A percentile compares a stretch with the other conserved stretches of the same genome.
phyloP scores from a whole-genome alignment of 2,113 vertebrate genomes.

The Corythornis madagascariensis region DNA sequence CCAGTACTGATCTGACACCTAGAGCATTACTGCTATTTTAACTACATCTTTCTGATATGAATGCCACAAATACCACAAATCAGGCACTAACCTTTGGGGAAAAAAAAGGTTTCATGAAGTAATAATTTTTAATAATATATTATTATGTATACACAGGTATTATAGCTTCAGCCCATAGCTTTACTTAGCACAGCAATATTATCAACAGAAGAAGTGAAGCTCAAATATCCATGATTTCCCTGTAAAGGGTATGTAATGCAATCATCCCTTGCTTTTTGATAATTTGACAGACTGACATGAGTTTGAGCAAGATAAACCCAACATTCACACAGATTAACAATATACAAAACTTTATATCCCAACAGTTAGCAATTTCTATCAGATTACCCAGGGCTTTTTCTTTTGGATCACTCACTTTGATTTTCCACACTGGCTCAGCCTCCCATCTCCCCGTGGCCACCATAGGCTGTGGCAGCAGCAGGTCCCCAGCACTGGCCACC shows the following conservation, averaged over 20 bases:
- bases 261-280: neutral
- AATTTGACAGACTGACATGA: neutral
- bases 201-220: neutral
- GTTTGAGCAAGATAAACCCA: neutral
- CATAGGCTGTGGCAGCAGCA: neutral
- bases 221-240: too few relatives aligned
- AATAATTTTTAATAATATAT: neutral
- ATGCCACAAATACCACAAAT: neutral
- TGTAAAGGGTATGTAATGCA: accelerated
- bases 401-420: neutral
- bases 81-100: neutral
- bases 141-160: neutral
- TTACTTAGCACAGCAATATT: too few relatives aligned
- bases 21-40: neutral
- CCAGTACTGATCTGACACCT: neutral
- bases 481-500: neutral
- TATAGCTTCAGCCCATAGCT: neutral
- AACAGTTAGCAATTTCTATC: neutral
- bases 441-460: neutral
- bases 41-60: neutral
- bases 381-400: neutral
- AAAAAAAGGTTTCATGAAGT: neutral
- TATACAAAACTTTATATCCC: neutral
- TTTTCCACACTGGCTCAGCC: too few relatives aligned
- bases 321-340: neutral